phyloP scores from a whole-genome alignment of 2,888 invertebrate genomes.

The Maniola hyperantus region DNA sequence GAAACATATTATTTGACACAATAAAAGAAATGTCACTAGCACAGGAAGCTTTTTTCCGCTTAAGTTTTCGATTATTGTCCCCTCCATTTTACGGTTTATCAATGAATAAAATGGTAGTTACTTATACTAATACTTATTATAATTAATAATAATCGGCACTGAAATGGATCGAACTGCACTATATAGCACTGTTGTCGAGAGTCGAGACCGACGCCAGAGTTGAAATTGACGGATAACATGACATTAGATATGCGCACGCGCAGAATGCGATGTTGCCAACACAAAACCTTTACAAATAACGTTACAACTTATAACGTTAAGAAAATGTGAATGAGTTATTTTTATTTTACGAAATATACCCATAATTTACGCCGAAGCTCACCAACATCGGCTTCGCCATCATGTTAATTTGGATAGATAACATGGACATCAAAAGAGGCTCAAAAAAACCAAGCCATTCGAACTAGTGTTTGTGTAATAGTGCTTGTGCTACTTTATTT shows the following conservation, averaged over 20 bases:
- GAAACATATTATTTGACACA: slow-evolving; percentile 94
- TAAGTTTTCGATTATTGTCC: slow-evolving; percentile 98
- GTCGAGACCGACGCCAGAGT: slow-evolving; percentile 44
- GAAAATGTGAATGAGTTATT: background rate
- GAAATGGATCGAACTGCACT: slow-evolving; percentile 65
- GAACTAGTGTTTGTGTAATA: no score
- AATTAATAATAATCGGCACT: slow-evolving; percentile 37
- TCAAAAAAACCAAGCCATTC: no score
- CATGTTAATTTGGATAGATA: no score
- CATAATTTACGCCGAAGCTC: no score
- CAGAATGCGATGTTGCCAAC: slow-evolving; percentile 55
- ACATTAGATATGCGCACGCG: slow-evolving; percentile 71
- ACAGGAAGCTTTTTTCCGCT: slow-evolving; percentile 96
- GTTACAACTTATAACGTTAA: slow-evolving; percentile 10
- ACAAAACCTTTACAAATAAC: slow-evolving; percentile 25
- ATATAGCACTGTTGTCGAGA: slow-evolving; percentile 68
- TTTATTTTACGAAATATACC: background rate
- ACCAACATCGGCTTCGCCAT: no score
- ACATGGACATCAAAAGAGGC: no score
- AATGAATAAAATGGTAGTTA: background rate
- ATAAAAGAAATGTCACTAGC: slow-evolving; percentile 89
- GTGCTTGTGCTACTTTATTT: no score
- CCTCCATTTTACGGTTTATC: slow-evolving; percentile 84
- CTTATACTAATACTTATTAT: no score
- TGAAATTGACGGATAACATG: slow-evolving; percentile 48